A percentile compares a stretch with the other conserved stretches of the same genome.
phyloP scores from a whole-genome alignment of 1,140 invertebrate genomes.

The Argopecten irradians region DNA sequence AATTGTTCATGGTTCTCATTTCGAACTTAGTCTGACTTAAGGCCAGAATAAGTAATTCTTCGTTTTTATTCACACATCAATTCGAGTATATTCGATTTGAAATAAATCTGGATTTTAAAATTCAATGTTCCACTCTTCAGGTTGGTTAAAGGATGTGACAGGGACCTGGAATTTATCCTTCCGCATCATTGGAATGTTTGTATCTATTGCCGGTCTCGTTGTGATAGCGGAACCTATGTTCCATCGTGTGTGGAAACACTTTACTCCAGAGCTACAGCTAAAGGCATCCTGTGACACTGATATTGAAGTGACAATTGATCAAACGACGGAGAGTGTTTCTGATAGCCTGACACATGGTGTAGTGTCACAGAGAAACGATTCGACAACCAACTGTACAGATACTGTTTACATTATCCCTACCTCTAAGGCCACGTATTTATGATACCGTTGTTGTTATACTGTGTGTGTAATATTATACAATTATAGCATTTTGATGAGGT shows the following conservation, averaged over 20 bases:
- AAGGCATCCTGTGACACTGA: background rate
- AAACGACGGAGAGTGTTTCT: background rate
- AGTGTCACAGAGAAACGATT: background rate
- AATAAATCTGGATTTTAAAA: too few relatives aligned
- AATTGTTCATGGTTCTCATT: too few relatives aligned
- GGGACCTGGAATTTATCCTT: conserved; percentile 88
- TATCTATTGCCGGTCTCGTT: conserved; percentile 79
- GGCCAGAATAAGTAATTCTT: too few relatives aligned
- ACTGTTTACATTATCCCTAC: background rate
- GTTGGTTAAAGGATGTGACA: conserved; percentile 85
- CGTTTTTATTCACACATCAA: too few relatives aligned
- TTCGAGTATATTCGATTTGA: too few relatives aligned
- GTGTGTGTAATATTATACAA: background rate
- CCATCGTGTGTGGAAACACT: background rate
- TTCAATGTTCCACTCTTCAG: too few relatives aligned
- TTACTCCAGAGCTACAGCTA: background rate
- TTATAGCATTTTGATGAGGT: too few relatives aligned
- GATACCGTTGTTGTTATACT: too few relatives aligned
- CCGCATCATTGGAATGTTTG: conserved; percentile 86
- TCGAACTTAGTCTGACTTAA: too few relatives aligned
- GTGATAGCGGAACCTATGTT: conserved; percentile 7
- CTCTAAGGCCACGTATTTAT: background rate
- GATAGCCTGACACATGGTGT: background rate
- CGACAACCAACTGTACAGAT: background rate
- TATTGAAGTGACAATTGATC: background rate